Evolutionary conservation across 1,140 invertebrate genomes (phyloP).

Genomic region (Aphis gossypii): DNA sequence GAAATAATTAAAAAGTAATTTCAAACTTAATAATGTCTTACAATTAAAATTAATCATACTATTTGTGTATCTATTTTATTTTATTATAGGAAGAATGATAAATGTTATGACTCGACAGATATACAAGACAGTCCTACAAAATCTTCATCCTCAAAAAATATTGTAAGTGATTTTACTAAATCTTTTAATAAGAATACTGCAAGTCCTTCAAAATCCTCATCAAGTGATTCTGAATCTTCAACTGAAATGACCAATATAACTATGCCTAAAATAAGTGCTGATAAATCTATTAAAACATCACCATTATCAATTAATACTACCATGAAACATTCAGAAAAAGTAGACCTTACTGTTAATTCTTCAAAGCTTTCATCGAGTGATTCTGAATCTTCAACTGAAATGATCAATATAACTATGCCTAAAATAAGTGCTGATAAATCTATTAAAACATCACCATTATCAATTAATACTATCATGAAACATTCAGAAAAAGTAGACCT

Average conservation of each 20-base stretch:
- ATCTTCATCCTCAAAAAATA: background rate
- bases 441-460: background rate
- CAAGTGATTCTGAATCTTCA: constrained; percentile 19
- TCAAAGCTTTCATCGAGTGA: background rate
- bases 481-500: background rate
- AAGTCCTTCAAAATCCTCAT: background rate
- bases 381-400: constrained; percentile 31
- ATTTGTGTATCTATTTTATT: background rate
- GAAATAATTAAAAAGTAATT: constrained; percentile 40
- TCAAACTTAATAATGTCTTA: background rate
- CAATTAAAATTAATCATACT: background rate
- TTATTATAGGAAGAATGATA: background rate
- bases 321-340: background rate
- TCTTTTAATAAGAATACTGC: background rate
- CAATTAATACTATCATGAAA: background rate
- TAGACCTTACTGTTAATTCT: background rate
- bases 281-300: background rate
- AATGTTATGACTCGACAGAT: background rate
- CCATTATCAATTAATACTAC: background rate
- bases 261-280: background rate
- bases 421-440: background rate
- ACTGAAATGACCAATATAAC: background rate
- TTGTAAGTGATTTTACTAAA: background rate
- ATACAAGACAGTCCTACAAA: background rate
- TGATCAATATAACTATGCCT: background rate